Percentiles rank a stretch among this genome's conserved stretches.
phyloP scores from a whole-genome alignment of 2,888 invertebrate genomes.

The Rotaria socialis region DNA sequence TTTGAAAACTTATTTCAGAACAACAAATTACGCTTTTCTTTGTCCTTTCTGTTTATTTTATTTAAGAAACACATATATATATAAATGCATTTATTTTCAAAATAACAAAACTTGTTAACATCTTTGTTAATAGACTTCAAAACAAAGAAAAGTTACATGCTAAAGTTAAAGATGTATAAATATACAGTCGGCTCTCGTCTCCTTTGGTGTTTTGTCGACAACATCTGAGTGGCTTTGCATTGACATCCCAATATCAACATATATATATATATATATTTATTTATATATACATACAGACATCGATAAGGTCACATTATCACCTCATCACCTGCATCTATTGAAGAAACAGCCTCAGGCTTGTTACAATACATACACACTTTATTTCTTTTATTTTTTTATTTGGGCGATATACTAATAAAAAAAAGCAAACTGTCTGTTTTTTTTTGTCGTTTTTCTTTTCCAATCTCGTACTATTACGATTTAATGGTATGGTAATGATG shows the following conservation, averaged over 20 bases:
- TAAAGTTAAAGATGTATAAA: background rate
- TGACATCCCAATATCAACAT: background rate
- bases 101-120: background rate
- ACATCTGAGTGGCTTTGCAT: constrained; percentile 26
- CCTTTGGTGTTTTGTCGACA: constrained; percentile 18
- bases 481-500: background rate
- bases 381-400: background rate
- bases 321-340: constrained; percentile 26
- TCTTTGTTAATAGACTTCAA: background rate
- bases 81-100: background rate
- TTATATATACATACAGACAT: constrained; percentile 13
- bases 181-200: background rate
- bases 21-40: too few relatives aligned
- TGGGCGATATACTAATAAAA: background rate
- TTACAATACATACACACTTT: constrained; percentile 18
- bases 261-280: constrained; percentile 18
- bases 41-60: background rate
- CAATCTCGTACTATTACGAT: background rate
- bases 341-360: constrained; percentile 7
- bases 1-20: too few relatives aligned
- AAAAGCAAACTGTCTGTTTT: background rate
- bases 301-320: constrained; percentile 25
- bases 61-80: background rate
- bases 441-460: background rate
- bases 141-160: background rate